Conservation (phyloP, 1,140 invertebrate species). For the Scaptodrosophila lebanonensis region DNA sequence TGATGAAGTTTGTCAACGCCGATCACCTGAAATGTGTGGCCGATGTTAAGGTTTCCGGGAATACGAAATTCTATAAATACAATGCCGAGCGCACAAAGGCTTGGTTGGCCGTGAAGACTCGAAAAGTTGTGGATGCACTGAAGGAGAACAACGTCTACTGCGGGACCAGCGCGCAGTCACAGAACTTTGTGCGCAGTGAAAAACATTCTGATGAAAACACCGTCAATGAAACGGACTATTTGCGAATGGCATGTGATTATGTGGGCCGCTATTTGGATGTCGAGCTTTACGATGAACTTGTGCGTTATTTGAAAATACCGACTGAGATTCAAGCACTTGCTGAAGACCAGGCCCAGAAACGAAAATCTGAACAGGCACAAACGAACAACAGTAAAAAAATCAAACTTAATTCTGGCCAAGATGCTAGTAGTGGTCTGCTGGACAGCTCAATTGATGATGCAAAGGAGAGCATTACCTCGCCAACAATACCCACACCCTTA, state of each 20-base stretch:
- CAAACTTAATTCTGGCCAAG: constrained; percentile 35
- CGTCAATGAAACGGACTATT: constrained; percentile 63
- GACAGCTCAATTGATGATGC: constrained; percentile 39
- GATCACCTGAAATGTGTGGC: constrained; percentile 42
- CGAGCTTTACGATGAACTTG: constrained; percentile 54
- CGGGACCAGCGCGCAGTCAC: constrained; percentile 81
- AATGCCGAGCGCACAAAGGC: constrained; percentile 85
- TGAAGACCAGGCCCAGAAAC: constrained; percentile 59
- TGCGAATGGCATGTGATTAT: constrained; percentile 64
- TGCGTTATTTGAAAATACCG: constrained; percentile 48
- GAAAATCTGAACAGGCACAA: constrained; percentile 54
- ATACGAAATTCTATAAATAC: constrained; percentile 86
- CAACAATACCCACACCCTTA: constrained; percentile 50
- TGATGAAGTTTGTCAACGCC: constrained; percentile 39
- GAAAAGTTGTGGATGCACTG: constrained; percentile 81
- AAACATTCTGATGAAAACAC: constrained; percentile 78
- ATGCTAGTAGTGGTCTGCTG: constrained; percentile 45
- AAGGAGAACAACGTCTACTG: constrained; percentile 85
- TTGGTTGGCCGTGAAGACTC: constrained; percentile 85
- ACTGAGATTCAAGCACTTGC: constrained; percentile 58
- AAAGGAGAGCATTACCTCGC: constrained; percentile 28
- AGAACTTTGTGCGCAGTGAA: constrained; percentile 84
- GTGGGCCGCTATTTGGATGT: constrained; percentile 59
- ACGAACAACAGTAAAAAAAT: constrained; percentile 53
- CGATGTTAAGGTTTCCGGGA: constrained; percentile 78